Conservation (phyloP, 2,888 invertebrate genomes). For the Lasioglossum marginatum region DNA sequence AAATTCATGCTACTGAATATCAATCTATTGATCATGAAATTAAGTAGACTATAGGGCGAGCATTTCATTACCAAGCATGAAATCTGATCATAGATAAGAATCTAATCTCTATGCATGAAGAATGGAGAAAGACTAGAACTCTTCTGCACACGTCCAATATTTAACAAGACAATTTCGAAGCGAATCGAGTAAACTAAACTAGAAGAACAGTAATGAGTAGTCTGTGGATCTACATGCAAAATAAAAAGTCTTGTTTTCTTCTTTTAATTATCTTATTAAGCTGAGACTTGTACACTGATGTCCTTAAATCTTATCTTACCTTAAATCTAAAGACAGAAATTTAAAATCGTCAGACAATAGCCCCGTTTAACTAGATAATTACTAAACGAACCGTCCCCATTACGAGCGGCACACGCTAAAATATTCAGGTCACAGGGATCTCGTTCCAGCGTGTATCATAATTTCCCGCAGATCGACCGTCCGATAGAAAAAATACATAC, state of each 20-base stretch:
- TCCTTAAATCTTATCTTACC: too few species aligned
- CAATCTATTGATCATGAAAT: too few species aligned
- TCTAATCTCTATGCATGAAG: too few species aligned
- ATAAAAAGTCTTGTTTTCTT: too few species aligned
- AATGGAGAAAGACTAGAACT: neutral
- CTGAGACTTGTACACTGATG: too few species aligned
- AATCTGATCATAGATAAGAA: too few species aligned
- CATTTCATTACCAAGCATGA: too few species aligned
- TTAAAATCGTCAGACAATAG: neutral
- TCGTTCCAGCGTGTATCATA: neutral
- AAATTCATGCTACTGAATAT: too few species aligned
- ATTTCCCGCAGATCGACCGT: neutral
- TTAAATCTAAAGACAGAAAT: too few species aligned
- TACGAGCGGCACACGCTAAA: neutral
- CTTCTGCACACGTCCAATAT: neutral
- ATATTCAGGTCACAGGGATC: neutral
- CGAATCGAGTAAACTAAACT: neutral
- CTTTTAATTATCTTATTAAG: too few species aligned
- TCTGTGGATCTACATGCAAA: too few species aligned
- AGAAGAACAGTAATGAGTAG: neutral
- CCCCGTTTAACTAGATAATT: neutral
- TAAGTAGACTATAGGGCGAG: too few species aligned
- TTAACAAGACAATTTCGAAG: neutral
- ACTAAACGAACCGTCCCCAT: neutral
- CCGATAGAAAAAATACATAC: conserved; percentile 15